phyloP scores from a whole-genome alignment of 2,797 vertebrate genomes.

The Macropodus opercularis region DNA sequence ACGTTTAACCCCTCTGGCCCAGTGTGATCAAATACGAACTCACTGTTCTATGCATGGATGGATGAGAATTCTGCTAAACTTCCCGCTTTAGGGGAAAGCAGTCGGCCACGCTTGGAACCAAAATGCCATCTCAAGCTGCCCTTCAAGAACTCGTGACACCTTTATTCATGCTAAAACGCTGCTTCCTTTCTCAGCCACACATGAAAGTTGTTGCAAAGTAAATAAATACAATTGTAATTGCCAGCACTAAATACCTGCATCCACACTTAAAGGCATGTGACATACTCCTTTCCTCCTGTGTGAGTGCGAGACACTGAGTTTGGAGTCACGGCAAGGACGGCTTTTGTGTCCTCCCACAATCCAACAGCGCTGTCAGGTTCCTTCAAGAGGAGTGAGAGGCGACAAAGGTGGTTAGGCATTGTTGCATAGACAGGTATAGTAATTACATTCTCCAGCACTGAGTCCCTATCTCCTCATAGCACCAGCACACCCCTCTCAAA shows the following conservation, averaged over 20 bases:
- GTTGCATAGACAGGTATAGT: slow-evolving; percentile 74
- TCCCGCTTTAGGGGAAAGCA: too few species aligned
- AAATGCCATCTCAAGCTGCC: background rate
- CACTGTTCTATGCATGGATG: too few species aligned
- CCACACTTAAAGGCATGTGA: slow-evolving; percentile 23
- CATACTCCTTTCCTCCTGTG: slow-evolving; percentile 17
- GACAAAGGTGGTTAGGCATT: slow-evolving; percentile 72
- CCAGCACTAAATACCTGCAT: slow-evolving; percentile 18
- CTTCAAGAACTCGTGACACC: background rate
- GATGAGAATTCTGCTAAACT: background rate
- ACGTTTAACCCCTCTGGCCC: too few species aligned
- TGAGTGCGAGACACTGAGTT: slow-evolving; percentile 52
- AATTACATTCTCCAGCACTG: slow-evolving; percentile 76
- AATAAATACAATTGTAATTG: slow-evolving; percentile 18
- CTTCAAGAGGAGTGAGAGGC: slow-evolving; percentile 59
- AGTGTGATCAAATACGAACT: background rate
- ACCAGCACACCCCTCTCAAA: slow-evolving; percentile 61
- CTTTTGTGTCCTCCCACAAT: slow-evolving; percentile 72
- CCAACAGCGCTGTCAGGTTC: slow-evolving; percentile 62
- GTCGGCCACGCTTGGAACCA: too few species aligned
- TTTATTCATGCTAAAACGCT: slow-evolving; percentile 19
- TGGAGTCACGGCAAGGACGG: slow-evolving; percentile 51
- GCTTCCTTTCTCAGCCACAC: slow-evolving; percentile 11
- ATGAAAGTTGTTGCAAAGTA: slow-evolving; percentile 30
- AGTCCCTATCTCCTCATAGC: slow-evolving; percentile 63